Evolutionary conservation across 2,888 invertebrate genomes (phyloP), one percentile per base, ranked within the genome.

Genomic region (Ecliptopera silaceata): DNA sequence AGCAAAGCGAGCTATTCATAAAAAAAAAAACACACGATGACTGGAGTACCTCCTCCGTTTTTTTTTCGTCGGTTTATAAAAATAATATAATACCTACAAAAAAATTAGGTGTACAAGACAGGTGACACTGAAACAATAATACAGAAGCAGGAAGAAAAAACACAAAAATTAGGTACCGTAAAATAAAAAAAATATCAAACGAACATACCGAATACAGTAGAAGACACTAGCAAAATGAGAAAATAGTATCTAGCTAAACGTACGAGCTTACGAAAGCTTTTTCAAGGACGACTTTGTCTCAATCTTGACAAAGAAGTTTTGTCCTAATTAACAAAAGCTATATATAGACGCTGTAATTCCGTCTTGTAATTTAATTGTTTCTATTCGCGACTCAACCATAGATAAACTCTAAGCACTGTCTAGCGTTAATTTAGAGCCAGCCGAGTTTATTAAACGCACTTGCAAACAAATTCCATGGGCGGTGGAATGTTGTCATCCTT

Each of bases 381-480:
- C 70, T 72, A 70, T 76, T 68, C 61, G 59, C 68, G 74, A 72
- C 71, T 68, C 70, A 70, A 73, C 73, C 69, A 71, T 60, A 63
- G 69, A 59, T 71, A 70, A 73, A 74, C 67, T 72, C 61, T 71
- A 68, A 64, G 60, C 71, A 67, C 69, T 68, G 76, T 73, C 74
- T 75, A 77, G 74, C 64, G 67, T 75, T 80, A 82, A 86, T 86
- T 82, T 77, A 77, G 64, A 69, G 65, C 77, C 83, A 88, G 89
- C 88, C 88, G 72, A 71, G 68, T 79, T 78, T 84, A 80, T 76
- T 64, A 61, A 66, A 62, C 63, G 58, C 65, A 71, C 78, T 75
- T 74, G 72, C 71, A 69, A 67, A 72, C 71, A 70, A 75, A 75
- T 68, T 71, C 59, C 66, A 44, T 66, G 47, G 59, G 54, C 46